Evolutionary conservation across 92 coral and sea anemone genomes (phyloP).

Genomic region (Epizoanthus stellaris): DNA sequence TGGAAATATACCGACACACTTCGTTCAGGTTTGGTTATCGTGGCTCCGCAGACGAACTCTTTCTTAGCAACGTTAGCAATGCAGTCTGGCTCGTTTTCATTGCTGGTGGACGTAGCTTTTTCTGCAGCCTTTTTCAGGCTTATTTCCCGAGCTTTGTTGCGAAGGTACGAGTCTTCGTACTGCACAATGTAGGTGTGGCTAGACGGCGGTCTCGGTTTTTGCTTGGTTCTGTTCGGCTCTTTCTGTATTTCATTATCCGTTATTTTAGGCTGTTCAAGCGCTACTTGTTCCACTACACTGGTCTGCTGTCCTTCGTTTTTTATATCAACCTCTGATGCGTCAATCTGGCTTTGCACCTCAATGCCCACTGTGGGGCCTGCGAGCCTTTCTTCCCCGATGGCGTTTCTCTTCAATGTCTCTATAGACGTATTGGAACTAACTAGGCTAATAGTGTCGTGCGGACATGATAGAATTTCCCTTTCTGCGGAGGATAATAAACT

Average conservation of each 20-base stretch:
- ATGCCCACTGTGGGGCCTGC: no score
- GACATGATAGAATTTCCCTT: background rate
- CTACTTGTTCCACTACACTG: background rate
- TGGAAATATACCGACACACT: conserved; percentile 19
- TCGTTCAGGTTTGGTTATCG: background rate
- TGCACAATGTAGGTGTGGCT: conserved; percentile 10
- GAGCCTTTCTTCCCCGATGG: background rate
- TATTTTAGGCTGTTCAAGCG: no score
- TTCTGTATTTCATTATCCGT: background rate
- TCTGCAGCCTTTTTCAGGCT: background rate
- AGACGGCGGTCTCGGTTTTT: conserved; percentile 5
- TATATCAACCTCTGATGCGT: no score
- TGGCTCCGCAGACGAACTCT: background rate
- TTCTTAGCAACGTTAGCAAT: background rate
- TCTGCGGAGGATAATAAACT: background rate
- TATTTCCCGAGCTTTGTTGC: conserved; percentile 4
- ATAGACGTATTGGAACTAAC: background rate
- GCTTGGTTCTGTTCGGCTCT: background rate
- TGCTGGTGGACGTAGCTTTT: background rate
- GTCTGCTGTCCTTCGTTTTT: background rate
- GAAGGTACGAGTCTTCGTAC: conserved; percentile 29
- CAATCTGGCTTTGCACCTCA: no score
- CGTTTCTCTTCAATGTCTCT: background rate
- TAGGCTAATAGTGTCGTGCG: background rate
- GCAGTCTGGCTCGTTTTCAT: background rate